These are phyloP conservation scores for Prietella phreatophila DNA, from an alignment of 2,113 vertebrate species.

Conservation along the genomic window DNA sequence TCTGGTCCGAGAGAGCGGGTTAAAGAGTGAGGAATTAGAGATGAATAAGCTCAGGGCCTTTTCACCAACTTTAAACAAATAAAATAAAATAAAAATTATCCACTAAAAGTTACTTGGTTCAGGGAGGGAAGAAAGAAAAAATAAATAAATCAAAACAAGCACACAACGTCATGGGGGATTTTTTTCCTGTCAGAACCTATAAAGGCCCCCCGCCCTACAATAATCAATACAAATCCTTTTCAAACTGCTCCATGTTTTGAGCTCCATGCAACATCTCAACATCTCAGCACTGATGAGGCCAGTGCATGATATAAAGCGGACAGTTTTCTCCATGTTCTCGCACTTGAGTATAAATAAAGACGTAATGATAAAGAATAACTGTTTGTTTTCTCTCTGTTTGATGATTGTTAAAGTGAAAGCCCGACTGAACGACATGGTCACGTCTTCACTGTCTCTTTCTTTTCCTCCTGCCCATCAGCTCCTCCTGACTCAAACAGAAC, in stretches of 20 bases:
- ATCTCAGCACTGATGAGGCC: not conserved
- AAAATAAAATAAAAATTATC: constrained; percentile 12
- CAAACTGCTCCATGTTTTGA: not conserved
- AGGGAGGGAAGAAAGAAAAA: not conserved
- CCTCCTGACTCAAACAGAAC: constrained; percentile 16
- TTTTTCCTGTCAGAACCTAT: not conserved
- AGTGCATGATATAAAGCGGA: not conserved
- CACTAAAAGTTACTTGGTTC: not conserved
- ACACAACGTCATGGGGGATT: not conserved
- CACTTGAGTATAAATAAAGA: not conserved
- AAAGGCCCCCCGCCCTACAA: too few species aligned
- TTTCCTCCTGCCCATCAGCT: not conserved
- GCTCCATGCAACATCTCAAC: not conserved
- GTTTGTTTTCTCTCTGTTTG: not conserved
- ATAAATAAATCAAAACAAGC: not conserved
- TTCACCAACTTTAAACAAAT: not conserved
- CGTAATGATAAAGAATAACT: not conserved
- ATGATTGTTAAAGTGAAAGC: not conserved
- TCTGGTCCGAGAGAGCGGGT: not conserved
- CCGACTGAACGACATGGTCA: not conserved
- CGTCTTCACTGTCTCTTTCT: not conserved
- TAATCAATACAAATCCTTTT: not conserved
- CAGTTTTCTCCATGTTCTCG: too few species aligned
- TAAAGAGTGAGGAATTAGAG: not conserved
- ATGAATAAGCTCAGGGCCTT: not conserved